Evolutionary conservation across 1,140 invertebrate genomes (phyloP).

Genomic region (Dreissena rostriformis): DNA sequence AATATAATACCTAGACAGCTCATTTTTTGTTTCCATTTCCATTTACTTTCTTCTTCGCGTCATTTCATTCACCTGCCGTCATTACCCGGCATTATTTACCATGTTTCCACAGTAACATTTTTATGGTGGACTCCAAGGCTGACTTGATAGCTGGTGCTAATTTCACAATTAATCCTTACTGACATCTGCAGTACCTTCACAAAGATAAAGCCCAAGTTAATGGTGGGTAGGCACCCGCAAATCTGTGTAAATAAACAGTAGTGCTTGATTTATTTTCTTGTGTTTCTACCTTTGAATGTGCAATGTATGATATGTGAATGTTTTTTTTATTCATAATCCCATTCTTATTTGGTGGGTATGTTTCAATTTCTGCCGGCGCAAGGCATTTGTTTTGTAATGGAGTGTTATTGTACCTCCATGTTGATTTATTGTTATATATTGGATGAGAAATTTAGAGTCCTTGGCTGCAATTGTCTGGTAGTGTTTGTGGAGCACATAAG

Average conservation of each 20-base stretch:
- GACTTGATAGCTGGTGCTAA: constrained; percentile 24
- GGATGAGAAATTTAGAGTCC: not conserved
- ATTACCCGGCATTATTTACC: constrained; percentile 8
- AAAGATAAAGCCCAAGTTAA: constrained; percentile 35
- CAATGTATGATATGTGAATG: not conserved
- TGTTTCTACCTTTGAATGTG: not conserved
- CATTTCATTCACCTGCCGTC: no score
- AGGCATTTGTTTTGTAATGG: constrained; percentile 45
- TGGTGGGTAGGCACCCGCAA: constrained; percentile 11
- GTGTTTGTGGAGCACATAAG: constrained; percentile 16
- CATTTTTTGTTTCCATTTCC: no score
- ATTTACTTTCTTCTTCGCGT: no score
- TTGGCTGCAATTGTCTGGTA: constrained; percentile 1
- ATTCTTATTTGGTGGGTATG: constrained; percentile 13
- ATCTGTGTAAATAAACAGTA: constrained; percentile 14
- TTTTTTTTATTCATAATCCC: constrained; percentile 39
- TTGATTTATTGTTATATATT: constrained; percentile 36
- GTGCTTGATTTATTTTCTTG: constrained; percentile 34
- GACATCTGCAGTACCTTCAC: constrained; percentile 5
- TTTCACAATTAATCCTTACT: constrained; percentile 50
- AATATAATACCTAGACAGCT: no score
- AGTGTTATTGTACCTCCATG: constrained; percentile 46
- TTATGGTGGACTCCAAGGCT: constrained; percentile 18
- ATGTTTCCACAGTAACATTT: constrained; percentile 51
- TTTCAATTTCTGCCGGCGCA: no score